These are phyloP conservation scores for Monochamus alternatus DNA, from an alignment of 2,888 invertebrate genomes.

Conservation along the genomic window DNA sequence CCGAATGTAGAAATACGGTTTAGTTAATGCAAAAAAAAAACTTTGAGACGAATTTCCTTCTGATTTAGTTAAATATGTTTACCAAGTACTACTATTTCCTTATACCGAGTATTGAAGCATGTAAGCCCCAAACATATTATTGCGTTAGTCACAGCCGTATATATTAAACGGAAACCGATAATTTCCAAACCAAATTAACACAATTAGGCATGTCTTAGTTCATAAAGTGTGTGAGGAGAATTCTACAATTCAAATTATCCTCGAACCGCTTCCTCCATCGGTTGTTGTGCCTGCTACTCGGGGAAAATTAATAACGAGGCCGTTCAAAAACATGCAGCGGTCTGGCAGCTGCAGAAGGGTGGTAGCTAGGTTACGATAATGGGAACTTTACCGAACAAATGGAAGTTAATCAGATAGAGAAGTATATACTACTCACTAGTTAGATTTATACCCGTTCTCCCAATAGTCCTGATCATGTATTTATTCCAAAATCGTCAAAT, in stretches of 20 bases:
- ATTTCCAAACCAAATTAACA: neutral
- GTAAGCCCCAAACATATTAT: no score
- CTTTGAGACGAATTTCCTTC: no score
- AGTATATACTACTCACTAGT: neutral
- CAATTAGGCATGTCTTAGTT: neutral
- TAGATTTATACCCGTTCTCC: neutral
- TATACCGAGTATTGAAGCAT: no score
- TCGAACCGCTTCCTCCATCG: neutral
- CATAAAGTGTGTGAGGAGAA: neutral
- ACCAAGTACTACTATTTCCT: no score
- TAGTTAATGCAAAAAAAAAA: no score
- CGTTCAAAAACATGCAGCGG: neutral
- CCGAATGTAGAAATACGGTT: no score
- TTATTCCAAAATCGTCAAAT: no score
- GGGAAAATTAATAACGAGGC: constrained; percentile 2
- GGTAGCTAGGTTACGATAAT: neutral
- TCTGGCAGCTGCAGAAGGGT: neutral
- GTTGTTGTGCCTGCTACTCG: neutral
- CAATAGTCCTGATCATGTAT: neutral
- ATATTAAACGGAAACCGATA: no score
- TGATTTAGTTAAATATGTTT: no score
- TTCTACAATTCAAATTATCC: constrained; percentile 2
- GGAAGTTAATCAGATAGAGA: neutral
- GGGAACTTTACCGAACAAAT: neutral
- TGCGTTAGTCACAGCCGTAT: no score